These are phyloP conservation scores for Odontamblyopus rebecca DNA, from an alignment of 2,797 vertebrate genomes.

Conservation along the genomic window DNA sequence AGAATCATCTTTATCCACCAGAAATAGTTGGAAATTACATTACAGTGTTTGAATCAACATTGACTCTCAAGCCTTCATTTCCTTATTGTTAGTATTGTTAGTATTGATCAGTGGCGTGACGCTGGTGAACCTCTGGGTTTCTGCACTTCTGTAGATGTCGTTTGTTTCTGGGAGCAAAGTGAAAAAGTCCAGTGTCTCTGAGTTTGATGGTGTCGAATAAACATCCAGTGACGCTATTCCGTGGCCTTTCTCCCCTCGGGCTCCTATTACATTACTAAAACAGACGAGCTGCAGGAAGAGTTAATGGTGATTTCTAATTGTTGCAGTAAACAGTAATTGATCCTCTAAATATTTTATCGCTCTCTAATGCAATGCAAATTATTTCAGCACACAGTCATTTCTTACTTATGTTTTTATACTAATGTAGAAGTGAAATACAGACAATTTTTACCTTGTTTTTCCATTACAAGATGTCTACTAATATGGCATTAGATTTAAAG, in stretches of 20 bases:
- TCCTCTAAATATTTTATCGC: neutral
- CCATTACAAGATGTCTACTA: too few relatives aligned
- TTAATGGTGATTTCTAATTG: neutral
- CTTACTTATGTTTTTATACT: neutral
- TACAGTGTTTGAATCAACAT: too few relatives aligned
- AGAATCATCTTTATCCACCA: neutral
- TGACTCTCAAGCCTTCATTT: too few relatives aligned
- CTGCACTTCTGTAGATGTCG: conserved; percentile 38
- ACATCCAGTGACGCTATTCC: conserved; percentile 50
- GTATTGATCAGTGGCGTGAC: too few relatives aligned
- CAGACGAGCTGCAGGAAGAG: conserved; percentile 8
- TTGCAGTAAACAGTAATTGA: neutral
- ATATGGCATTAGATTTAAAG: too few relatives aligned
- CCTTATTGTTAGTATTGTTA: too few relatives aligned
- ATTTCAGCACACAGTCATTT: too few relatives aligned
- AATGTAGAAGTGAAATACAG: neutral
- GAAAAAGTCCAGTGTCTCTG: conserved; percentile 30
- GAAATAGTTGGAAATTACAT: too few relatives aligned
- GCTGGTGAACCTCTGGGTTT: neutral
- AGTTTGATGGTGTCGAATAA: conserved; percentile 20
- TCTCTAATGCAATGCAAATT: neutral
- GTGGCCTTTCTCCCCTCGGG: neutral
- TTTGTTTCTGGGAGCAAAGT: conserved; percentile 25
- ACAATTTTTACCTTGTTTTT: too few relatives aligned
- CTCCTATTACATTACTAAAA: neutral